Evolutionary conservation across 2,113 vertebrate genomes (phyloP).

Genomic region (Malurus melanocephalus): DNA sequence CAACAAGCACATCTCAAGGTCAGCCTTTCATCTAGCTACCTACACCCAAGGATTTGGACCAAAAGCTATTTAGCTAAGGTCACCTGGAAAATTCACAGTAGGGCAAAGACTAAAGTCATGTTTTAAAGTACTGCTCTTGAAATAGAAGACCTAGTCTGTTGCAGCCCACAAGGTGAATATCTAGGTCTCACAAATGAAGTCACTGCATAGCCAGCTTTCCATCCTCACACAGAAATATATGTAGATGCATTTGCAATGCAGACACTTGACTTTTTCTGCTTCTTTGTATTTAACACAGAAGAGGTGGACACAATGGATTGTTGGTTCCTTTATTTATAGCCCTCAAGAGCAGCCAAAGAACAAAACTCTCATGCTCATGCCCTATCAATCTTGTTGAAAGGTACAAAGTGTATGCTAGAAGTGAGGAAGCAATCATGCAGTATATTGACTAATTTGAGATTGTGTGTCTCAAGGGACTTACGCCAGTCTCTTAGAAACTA

Average conservation of each 20-base stretch:
- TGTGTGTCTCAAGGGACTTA: not conserved
- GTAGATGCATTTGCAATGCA: not conserved
- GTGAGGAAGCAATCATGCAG: conserved; percentile 20
- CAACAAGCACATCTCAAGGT: not conserved
- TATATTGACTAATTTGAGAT: conserved; percentile 27
- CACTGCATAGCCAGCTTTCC: not conserved
- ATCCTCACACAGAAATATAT: not conserved
- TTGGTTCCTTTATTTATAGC: conserved; percentile 22
- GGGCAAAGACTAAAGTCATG: not conserved
- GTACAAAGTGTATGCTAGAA: not conserved
- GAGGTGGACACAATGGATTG: not conserved
- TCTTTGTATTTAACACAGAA: not conserved
- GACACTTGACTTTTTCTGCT: not conserved
- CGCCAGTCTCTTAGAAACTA: not conserved
- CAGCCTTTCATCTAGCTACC: not conserved
- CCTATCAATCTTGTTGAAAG: conserved; percentile 35
- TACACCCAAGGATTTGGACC: not conserved
- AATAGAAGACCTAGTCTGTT: not conserved
- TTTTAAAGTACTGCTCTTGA: not conserved
- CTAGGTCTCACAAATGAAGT: not conserved
- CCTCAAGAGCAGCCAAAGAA: not conserved
- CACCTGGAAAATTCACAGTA: not conserved
- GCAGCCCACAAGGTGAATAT: not conserved
- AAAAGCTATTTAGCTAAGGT: not conserved
- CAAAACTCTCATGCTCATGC: not conserved